Conservation (phyloP, 92 coral and sea anemone genomes). For the Epizoanthus ramosus region DNA sequence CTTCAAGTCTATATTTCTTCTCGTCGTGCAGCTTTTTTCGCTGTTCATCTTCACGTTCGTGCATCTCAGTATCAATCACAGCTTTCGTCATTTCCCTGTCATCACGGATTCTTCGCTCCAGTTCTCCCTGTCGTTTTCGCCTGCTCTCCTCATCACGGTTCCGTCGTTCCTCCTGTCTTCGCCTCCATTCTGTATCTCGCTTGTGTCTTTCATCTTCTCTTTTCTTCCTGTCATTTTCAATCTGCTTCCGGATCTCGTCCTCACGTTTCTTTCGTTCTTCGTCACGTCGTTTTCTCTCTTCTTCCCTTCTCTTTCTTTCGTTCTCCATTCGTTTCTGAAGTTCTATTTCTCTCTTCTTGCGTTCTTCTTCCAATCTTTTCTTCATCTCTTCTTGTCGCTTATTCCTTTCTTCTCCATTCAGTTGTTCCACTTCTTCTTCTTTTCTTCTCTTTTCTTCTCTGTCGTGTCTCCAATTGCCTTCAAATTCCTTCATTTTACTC, state of each 20-base stretch:
- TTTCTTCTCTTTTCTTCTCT: neutral
- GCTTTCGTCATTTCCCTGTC: neutral
- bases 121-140: neutral
- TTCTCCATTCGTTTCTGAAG: constrained; percentile 13
- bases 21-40: neutral
- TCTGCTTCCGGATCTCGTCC: constrained; percentile 19
- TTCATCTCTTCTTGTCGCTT: constrained; percentile 7
- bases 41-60: neutral
- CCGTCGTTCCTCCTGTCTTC: neutral
- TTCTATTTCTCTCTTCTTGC: neutral
- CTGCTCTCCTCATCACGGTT: constrained; percentile 13
- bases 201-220: constrained; percentile 5
- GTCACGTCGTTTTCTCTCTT: constrained; percentile 21
- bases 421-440: neutral
- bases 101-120: constrained; percentile 9
- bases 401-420: constrained; percentile 28
- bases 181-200: neutral
- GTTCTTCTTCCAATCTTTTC: constrained; percentile 14
- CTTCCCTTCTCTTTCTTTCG: constrained; percentile 16
- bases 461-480: constrained; percentile 12
- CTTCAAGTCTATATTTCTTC: neutral
- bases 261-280: constrained; percentile 36
- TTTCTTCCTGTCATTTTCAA: constrained; percentile 11
- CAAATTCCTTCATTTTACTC: constrained; percentile 24
- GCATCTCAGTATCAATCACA: neutral